Conservation (phyloP, 2,888 invertebrate genomes). For the Drosophila kokeensis region DNA sequence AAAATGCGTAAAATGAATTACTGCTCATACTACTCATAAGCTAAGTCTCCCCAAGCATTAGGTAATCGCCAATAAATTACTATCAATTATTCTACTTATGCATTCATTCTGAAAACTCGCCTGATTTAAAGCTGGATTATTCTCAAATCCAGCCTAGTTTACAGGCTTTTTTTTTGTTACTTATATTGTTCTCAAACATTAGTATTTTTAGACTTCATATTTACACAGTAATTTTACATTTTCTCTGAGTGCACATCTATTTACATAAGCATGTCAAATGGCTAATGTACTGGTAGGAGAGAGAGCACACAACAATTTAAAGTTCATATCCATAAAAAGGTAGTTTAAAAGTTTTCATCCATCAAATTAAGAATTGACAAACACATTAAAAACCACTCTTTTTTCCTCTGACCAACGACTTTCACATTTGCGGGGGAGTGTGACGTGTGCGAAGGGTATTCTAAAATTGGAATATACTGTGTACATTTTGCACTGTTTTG, state of each 20-base stretch:
- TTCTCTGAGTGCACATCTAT: not conserved
- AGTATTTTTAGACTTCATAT: not conserved
- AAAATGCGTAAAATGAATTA: not conserved
- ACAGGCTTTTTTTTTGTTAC: not conserved
- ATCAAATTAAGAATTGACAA: not conserved
- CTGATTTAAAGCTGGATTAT: not conserved
- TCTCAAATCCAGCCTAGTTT: not conserved
- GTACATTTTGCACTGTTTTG: not conserved
- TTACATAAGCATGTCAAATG: not conserved
- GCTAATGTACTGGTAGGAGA: no score
- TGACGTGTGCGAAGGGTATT: not conserved
- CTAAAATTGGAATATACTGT: not conserved
- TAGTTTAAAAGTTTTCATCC: not conserved
- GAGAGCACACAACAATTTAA: not conserved
- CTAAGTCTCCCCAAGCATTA: not conserved
- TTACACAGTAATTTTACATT: not conserved
- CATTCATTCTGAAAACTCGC: no score
- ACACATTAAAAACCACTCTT: not conserved
- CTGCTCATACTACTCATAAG: not conserved
- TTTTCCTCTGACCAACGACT: not conserved
- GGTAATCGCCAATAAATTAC: not conserved
- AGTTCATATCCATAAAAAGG: not conserved
- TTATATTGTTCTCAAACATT: not conserved
- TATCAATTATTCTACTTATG: no score
- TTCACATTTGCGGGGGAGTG: not conserved